Evolutionary conservation across 2,113 vertebrate species (phyloP).

Genomic region (Tychaedon coryphoeus): DNA sequence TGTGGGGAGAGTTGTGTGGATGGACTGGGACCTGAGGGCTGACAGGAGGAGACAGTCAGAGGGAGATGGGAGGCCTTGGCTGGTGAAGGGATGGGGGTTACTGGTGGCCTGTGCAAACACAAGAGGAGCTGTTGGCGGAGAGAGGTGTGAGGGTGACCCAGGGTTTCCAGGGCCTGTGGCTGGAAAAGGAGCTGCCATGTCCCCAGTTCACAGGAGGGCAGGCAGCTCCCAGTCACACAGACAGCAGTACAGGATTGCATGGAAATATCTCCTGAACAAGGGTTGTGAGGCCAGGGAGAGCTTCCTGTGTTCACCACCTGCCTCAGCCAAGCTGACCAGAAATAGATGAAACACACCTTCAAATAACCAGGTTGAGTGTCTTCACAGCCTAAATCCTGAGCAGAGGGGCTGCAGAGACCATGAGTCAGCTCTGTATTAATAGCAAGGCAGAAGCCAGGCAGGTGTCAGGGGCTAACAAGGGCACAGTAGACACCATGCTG

Average conservation of each 20-base stretch:
- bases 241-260: background rate
- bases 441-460: background rate
- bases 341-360: background rate
- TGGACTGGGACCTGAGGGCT: background rate
- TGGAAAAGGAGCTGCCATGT: background rate
- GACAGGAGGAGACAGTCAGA: background rate
- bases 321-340: background rate
- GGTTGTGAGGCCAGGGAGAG: background rate
- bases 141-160: background rate
- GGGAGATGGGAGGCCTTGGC: accelerated
- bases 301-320: background rate
- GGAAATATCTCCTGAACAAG: background rate
- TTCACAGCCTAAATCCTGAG: background rate
- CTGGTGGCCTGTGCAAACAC: background rate
- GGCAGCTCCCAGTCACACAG: background rate
- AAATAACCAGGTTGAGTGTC: background rate
- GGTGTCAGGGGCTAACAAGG: background rate
- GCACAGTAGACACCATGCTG: background rate
- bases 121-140: background rate
- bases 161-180: background rate
- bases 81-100: background rate
- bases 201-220: background rate
- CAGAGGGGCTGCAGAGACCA: background rate
- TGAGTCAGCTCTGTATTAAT: conserved; percentile 1
- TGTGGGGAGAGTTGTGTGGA: background rate